Conservation (phyloP, 2,113 vertebrate genomes). For the Saguinus midas region DNA sequence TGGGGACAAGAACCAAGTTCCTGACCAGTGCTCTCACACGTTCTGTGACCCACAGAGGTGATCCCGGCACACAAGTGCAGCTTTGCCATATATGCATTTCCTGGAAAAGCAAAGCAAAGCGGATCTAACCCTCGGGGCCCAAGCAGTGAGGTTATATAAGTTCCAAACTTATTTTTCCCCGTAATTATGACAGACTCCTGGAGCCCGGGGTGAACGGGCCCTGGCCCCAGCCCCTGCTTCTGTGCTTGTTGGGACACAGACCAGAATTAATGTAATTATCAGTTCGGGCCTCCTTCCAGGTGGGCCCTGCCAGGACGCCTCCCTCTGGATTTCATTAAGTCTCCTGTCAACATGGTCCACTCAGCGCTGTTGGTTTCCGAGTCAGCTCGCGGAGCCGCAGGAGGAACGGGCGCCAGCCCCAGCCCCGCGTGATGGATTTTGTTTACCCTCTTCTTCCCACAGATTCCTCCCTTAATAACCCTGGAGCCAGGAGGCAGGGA, state of each 20-base stretch:
- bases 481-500: slow-evolving; percentile 65
- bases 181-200: slow-evolving; percentile 46
- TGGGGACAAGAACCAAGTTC: neutral
- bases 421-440: slow-evolving; percentile 3
- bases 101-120: neutral
- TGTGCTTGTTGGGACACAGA: slow-evolving; percentile 65
- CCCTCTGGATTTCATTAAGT: slow-evolving; percentile 58
- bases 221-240: neutral
- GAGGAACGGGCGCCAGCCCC: neutral
- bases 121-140: neutral
- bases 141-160: slow-evolving; percentile 29
- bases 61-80: neutral
- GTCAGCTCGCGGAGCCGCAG: slow-evolving; percentile 17
- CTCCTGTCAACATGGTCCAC: slow-evolving; percentile 36
- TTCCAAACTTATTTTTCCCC: slow-evolving; percentile 58
- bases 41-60: neutral
- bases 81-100: neutral
- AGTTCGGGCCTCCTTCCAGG: slow-evolving; percentile 46
- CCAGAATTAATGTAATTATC: slow-evolving; percentile 70
- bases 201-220: slow-evolving; percentile 37
- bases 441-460: slow-evolving; percentile 57
- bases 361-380: neutral
- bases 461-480: slow-evolving; percentile 67
- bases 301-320: slow-evolving; percentile 34
- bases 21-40: accelerated